phyloP scores from a whole-genome alignment of 2,113 vertebrate species.

The Nipponia nippon region DNA sequence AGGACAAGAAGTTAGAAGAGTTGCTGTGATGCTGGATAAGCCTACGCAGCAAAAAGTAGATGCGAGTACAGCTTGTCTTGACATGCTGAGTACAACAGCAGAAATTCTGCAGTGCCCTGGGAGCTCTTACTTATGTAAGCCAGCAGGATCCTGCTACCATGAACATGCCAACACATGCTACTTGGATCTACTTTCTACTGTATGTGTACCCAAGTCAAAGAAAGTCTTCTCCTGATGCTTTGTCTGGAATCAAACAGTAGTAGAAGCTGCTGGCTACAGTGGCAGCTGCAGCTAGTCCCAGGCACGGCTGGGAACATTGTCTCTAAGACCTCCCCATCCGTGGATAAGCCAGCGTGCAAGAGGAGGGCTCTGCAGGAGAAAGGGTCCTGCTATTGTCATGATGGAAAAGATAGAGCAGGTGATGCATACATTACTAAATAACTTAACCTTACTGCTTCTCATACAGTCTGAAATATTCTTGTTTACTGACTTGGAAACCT shows the following conservation, averaged over 20 bases:
- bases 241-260: neutral
- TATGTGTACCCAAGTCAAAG: neutral
- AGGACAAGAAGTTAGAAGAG: neutral
- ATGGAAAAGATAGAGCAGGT: neutral
- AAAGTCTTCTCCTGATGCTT: neutral
- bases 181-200: neutral
- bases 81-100: neutral
- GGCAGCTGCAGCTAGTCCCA: neutral
- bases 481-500: neutral
- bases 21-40: neutral
- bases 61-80: neutral
- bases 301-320: neutral
- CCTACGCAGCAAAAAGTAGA: neutral
- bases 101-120: neutral
- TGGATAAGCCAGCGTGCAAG: rapidly evolving
- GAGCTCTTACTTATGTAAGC: neutral
- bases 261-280: neutral
- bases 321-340: neutral
- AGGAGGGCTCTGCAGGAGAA: neutral
- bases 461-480: neutral
- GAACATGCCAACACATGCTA: neutral
- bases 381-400: neutral
- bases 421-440: neutral
- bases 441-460: neutral
- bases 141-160: neutral